Base-by-base conservation (phyloP, 2,888 invertebrate species). In the Nomada ruficornis region DNA sequence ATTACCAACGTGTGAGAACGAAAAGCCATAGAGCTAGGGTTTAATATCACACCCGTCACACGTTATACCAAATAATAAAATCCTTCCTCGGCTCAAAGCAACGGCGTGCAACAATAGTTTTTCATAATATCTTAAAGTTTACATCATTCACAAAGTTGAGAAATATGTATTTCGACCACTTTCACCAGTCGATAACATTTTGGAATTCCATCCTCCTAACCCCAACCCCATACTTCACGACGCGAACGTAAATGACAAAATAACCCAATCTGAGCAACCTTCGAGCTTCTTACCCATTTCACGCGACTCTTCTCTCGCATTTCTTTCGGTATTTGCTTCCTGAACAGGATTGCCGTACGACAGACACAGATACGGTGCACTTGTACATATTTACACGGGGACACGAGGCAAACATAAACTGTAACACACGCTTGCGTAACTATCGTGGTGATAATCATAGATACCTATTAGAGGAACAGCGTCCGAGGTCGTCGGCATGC, bases 401-500 rank as follows among this genome's bases (percentile, higher is more conserved):
- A 83, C 65, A 80, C 73, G 80, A 67, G 82, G 60, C 50, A 55
- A 71, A 85, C 83, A 84, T 69, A 82, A 52, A 88, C 44, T 74
- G 81, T 77, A 83, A 89, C 86, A 89, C 86, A 88, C 86, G 86
- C 77, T 86, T 88, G 88, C 82, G 80, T 63, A 83, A 81, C 86
- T 83, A 85, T 74, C 77, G 57, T 72, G 63, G 55, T 76, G 83
- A 67, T 77, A 67, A 77, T 87, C 65, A 86, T 89, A 88, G 86
- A 90, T 94, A 97, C 97, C 97, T 96, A 97, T 96, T 94, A 97
- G 95, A 94, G 97, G 97, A 94, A 97, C 96, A 94, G 97, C 97
- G 94, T 97, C 97, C 94, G 97, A 97, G 92, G 97, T 94, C 71
- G 96, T 96, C 94, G 98, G 98, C 96, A 98, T 97, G 95, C 98